Evolutionary conservation across 1,140 invertebrate species (phyloP), one percentile per base, ranked within the genome.

Genomic region (Tetramorium parvispinum): DNA sequence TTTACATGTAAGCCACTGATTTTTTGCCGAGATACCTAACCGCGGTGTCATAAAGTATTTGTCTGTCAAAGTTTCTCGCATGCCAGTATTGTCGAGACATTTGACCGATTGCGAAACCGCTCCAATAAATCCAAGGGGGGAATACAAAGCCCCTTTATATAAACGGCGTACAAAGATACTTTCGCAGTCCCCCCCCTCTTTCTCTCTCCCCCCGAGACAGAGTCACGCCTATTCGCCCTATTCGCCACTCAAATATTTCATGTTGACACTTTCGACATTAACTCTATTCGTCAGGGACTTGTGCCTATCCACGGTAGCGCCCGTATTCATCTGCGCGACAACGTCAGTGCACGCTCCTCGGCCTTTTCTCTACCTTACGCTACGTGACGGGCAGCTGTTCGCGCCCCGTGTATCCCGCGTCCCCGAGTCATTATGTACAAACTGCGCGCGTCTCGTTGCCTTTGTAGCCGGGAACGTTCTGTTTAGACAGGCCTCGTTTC

Each of bases 231-330:
- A 79, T 85, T 57, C 49, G 11, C 46, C 85, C 21, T 53, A 61
- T 86, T 90, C 89, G 77, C 59, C 82, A 89, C 88, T 91, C 88
- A 75, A 91, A 91, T 91, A 91, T 91, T 91, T 91, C 82, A 91
- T 88, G 77, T 70, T 89, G 89, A 88, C 88, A 90, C 83, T 89
- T 91, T 86, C 37, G 78, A 90, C 88, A 91, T 88, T 76, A 90
- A 89, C 88, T 91, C 81, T 85, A 89, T 90, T 89, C 89, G 88
- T 89, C 88, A 85, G 85, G 59, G 89, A 73, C 85, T 85, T 87
- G 79, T 85, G 78, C 85, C 88, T 63, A 59, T 81, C 78, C 53
- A 63, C 57, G 82, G 86, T 87, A 63, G 70, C 78, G 53, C 49
- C 32, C 40, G 40, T n/a, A 89, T 87, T 85, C 78, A 90, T 37